These are phyloP conservation scores for Pseudomyrmex flavicornis DNA, from an alignment of 1,140 invertebrate species.

Conservation along the genomic window DNA sequence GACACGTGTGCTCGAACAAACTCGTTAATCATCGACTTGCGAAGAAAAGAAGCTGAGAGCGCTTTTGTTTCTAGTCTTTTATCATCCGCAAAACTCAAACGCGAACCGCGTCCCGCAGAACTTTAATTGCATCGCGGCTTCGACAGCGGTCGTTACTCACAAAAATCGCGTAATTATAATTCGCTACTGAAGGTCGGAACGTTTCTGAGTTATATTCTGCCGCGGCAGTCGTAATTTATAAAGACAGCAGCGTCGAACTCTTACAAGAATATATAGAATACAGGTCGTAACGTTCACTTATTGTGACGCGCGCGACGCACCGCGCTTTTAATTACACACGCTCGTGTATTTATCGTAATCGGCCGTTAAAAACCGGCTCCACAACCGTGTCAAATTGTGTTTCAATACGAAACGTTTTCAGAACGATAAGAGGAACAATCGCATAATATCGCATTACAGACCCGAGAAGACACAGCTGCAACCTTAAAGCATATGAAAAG, in stretches of 20 bases:
- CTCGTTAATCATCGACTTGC: constrained; percentile 47
- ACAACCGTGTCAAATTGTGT: constrained; percentile 14
- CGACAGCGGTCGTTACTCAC: constrained; percentile 45
- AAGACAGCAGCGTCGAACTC: constrained; percentile 45
- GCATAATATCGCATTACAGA: not conserved
- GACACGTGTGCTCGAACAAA: constrained; percentile 10
- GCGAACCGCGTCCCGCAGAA: not conserved
- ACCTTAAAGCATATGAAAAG: not conserved
- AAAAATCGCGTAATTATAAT: constrained; percentile 65
- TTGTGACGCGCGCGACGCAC: not conserved
- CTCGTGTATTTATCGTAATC: constrained; percentile 60
- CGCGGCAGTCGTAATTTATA: constrained; percentile 62
- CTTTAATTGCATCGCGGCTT: constrained; percentile 8
- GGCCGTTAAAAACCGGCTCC: constrained; percentile 27
- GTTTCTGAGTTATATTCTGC: constrained; percentile 53
- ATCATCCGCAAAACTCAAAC: not conserved
- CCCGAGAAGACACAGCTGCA: not conserved
- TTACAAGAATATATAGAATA: constrained; percentile 57
- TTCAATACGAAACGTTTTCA: not conserved
- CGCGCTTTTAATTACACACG: constrained; percentile 25
- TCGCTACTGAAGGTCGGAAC: constrained; percentile 63
- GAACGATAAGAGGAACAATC: constrained; percentile 1
- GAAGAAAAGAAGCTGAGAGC: constrained; percentile 4
- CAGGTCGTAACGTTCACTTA: constrained; percentile 56
- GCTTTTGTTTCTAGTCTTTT: not conserved